Base-by-base conservation (phyloP, 2,888 invertebrate genomes). In the Rhogogaster chlorosoma region DNA sequence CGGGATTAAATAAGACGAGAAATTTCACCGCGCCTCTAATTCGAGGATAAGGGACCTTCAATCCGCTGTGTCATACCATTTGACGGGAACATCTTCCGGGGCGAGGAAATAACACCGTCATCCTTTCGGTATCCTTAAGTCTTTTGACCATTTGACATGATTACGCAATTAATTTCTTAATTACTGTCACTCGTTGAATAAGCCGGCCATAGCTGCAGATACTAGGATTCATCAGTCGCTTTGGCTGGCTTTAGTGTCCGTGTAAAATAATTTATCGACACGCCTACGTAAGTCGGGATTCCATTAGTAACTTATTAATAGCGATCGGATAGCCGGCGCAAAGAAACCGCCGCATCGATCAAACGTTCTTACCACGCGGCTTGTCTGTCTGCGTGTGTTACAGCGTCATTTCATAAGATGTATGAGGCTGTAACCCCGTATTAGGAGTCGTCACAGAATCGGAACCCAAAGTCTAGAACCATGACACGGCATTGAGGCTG, bases 261-360 rank as follows among this genome's bases (percentile, higher is more conserved):
- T 49, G n/a, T 71, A 32, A 64, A 82, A 87, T 91, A 90, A 91
- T 91, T 89, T 90, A 91, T 91, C 88, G 89, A 87, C 87, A 87
- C 90, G 90, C 91, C 90, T 89, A 90, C 90, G 88, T 89, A 88
- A 88, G 89, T 88, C 87, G 87, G 83, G 89, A 90, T 90, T 90
- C 90, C 90, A 91, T 90, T 91, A 91, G 91, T 88, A 89, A 89
- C 90, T 90, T 92, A 92, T 91, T 91, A 91, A 91, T 91, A 89
- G 88, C 87, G 85, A 83, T 77, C 61, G 84, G 75, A 61, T 75
- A 84, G 32, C 61, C 67, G 45, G 38, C 36, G 84, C 78, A 84
- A 84, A 84, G 84, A 64, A 77, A 64, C 84, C 84, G 84, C 75
- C 84, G 83, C 84, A 87, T 86, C 86, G 87, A 87, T 87, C 86